These are phyloP conservation scores for Trimorus sp. DNA, from an alignment of 2,888 invertebrate species.

Conservation along the genomic window DNA sequence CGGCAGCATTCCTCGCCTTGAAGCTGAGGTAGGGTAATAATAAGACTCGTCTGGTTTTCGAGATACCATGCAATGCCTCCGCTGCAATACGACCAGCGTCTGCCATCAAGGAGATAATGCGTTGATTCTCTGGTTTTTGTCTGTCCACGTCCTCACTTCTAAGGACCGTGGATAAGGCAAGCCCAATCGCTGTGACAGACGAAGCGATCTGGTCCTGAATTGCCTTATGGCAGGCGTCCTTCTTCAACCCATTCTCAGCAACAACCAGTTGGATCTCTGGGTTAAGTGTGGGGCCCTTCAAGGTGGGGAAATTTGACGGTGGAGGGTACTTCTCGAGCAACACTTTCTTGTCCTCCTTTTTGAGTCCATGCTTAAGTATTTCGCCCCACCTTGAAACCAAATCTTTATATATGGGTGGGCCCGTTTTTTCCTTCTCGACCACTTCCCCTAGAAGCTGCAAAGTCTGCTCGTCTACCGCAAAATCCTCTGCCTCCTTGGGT, in stretches of 20 bases:
- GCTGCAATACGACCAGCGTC: slow-evolving; percentile 1
- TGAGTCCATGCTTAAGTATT: background rate
- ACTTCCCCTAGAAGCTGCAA: background rate
- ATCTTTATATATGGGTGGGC: background rate
- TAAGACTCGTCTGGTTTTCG: slow-evolving; percentile 4
- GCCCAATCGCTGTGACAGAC: background rate
- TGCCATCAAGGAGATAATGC: background rate
- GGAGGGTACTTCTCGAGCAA: slow-evolving; percentile 1
- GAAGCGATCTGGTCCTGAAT: slow-evolving; percentile 5
- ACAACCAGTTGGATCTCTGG: background rate
- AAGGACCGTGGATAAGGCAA: background rate
- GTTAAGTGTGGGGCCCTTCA: background rate
- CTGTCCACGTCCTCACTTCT: background rate
- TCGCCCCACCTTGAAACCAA: background rate
- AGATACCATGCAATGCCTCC: background rate
- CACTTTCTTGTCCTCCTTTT: background rate
- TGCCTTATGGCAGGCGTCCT: background rate
- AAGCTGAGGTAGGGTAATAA: background rate
- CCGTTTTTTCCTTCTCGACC: background rate
- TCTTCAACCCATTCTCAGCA: background rate
- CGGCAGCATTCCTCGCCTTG: slow-evolving; percentile 18
- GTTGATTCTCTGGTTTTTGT: slow-evolving; percentile 1
- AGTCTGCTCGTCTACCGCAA: background rate
- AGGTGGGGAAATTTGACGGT: slow-evolving; percentile 1
- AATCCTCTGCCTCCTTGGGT: background rate